A percentile compares a stretch with the other conserved stretches of the same genome.
Evolutionary conservation across 2,797 vertebrate genomes (phyloP).

Genomic region (Phylloscopus collybita): DNA sequence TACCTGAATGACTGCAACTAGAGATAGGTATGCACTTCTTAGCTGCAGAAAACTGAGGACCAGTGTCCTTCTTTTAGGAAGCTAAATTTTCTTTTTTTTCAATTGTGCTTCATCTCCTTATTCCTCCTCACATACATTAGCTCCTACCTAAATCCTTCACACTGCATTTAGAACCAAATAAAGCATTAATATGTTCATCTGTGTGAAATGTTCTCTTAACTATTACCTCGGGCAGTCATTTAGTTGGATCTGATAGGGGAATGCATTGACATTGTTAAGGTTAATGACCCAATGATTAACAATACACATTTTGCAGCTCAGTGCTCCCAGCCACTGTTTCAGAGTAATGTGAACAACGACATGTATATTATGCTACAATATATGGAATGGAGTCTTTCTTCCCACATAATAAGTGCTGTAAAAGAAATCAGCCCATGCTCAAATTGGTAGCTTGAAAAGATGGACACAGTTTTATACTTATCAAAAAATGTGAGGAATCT

Average conservation of each 20-base stretch:
- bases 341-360: conserved; percentile 47
- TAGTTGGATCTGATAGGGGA: conserved; percentile 71
- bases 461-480: conserved; percentile 16
- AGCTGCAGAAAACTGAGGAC: background rate
- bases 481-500: conserved; percentile 2
- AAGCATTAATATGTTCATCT: conserved; percentile 79
- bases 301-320: conserved; percentile 75
- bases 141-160: conserved; percentile 77
- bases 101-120: conserved; percentile 20
- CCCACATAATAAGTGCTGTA: conserved; percentile 10
- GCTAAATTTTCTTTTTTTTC: background rate
- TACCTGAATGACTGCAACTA: background rate
- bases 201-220: conserved; percentile 76
- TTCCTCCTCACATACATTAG: conserved; percentile 33
- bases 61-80: background rate
- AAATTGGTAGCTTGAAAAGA: background rate
- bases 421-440: conserved; percentile 3
- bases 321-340: conserved; percentile 67
- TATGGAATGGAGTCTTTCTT: conserved; percentile 6
- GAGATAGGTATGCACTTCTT: background rate
- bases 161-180: conserved; percentile 80
- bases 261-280: conserved; percentile 82
- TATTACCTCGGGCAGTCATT: conserved; percentile 75
- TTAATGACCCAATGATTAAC: conserved; percentile 82
- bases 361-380: conserved; percentile 20